A percentile compares a stretch with the other conserved stretches of the same genome.
Conservation (phyloP, 2,888 invertebrate species). For the Salticus scenicus region DNA sequence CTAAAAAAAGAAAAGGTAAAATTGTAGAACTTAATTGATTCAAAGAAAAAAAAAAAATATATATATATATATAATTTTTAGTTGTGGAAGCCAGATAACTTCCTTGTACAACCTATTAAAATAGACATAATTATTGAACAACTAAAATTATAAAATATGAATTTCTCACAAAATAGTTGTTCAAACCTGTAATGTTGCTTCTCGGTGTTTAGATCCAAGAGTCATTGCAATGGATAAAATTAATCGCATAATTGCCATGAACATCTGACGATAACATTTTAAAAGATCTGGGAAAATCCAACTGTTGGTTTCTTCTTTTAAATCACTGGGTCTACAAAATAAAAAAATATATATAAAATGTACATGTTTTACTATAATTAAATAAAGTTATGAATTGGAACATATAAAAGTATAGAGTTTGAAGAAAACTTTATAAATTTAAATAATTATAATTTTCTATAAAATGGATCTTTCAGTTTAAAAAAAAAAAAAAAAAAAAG, state of each 20-base stretch:
- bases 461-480: no score
- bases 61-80: no score
- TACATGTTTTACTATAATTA: no score
- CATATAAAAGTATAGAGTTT: neutral
- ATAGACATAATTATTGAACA: neutral
- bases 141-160: neutral
- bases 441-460: neutral
- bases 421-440: neutral
- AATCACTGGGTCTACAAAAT: slow-evolving; percentile 36
- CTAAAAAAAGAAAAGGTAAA: no score
- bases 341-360: neutral
- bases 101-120: neutral
- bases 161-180: neutral
- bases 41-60: no score
- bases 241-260: slow-evolving; percentile 60
- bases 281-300: slow-evolving; percentile 56
- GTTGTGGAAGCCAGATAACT: neutral
- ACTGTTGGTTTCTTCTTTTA: slow-evolving; percentile 41
- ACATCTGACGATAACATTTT: slow-evolving; percentile 62
- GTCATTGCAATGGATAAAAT: slow-evolving; percentile 62
- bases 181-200: slow-evolving; percentile 54
- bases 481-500: no score
- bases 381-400: no score
- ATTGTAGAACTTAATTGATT: no score
- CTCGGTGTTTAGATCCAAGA: slow-evolving; percentile 50